Evolutionary conservation across 2,888 invertebrate genomes (phyloP), one percentile per base, ranked within the genome.

Genomic region (Epistrophe grossulariae): DNA sequence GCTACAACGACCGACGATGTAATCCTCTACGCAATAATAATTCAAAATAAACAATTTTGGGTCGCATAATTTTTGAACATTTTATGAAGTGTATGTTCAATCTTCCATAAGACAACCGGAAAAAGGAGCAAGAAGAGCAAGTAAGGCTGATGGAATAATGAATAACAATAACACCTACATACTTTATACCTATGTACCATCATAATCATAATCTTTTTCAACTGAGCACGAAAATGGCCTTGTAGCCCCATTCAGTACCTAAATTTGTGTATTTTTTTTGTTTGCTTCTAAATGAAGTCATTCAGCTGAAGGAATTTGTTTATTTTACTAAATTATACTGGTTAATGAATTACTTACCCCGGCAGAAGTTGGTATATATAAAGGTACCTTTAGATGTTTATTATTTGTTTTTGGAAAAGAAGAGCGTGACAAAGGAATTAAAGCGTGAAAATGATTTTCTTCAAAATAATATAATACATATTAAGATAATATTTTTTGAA

Each of bases 1-100:
- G 60, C 24, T 40, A 60, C 62, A 9, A 24, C 76, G 19, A 38
- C 24, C 76, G 17, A 24, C 19, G 24, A 48, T 77, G 48, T 68
- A 17, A 38, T 59, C 35, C 52, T 15, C 13, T 40, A 9, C 9
- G n/a, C 31, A 64, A 79, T 71, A 79, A 79, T 43, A 71, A 45
- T 50, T 70, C 15, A 35, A 35, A 52, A 35, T 52, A 31, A 60
- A 28, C 68, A 24, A 77, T 45, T 77, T 38, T 10, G 50, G 52
- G 66, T 79, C 79, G 73, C 79, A 66, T 74, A 66, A 79, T 73
- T 66, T 66, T 66, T 66, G 10, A 48, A 48, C 66, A 79, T 62
- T 31, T 71, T 79, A 79, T 62, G 40, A 62, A 62, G 62, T 40
- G 62, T 59, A 8, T 19, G 59, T 40, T 40, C 60, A 60, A 60